phyloP scores from a whole-genome alignment of 2,888 invertebrate genomes.

The Pachycephus smyrnensis region DNA sequence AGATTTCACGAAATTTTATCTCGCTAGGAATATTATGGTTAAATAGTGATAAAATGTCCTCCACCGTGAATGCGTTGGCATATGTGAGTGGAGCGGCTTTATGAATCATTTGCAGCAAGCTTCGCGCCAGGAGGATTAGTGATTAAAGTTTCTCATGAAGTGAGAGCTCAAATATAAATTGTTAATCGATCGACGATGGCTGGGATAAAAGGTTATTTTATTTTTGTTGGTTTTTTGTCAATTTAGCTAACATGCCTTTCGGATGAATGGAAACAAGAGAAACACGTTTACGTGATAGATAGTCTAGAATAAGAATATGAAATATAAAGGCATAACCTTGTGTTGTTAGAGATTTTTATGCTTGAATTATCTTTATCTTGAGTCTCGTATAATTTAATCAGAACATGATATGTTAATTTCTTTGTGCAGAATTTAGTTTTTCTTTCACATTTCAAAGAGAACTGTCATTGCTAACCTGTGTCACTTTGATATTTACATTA shows the following conservation, averaged over 20 bases:
- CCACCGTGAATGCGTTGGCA: neutral
- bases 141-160: slow-evolving; percentile 13
- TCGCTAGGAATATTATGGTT: neutral
- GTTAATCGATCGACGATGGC: slow-evolving; percentile 58
- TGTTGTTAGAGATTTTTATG: neutral
- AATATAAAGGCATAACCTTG: slow-evolving; percentile 39
- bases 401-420: neutral
- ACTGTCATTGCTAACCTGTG: neutral
- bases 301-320: slow-evolving; percentile 8
- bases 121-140: neutral
- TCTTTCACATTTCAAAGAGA: neutral
- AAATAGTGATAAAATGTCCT: neutral
- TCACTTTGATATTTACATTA: neutral
- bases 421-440: neutral
- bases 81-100: neutral
- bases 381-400: neutral
- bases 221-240: neutral
- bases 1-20: neutral
- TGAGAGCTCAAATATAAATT: slow-evolving; percentile 36
- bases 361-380: neutral
- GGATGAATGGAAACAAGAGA: neutral
- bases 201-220: slow-evolving; percentile 64
- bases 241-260: neutral
- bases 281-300: neutral
- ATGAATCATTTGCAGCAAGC: neutral